These are phyloP conservation scores for Mobula birostris DNA, from an alignment of 2,113 vertebrate species.

Conservation along the genomic window DNA sequence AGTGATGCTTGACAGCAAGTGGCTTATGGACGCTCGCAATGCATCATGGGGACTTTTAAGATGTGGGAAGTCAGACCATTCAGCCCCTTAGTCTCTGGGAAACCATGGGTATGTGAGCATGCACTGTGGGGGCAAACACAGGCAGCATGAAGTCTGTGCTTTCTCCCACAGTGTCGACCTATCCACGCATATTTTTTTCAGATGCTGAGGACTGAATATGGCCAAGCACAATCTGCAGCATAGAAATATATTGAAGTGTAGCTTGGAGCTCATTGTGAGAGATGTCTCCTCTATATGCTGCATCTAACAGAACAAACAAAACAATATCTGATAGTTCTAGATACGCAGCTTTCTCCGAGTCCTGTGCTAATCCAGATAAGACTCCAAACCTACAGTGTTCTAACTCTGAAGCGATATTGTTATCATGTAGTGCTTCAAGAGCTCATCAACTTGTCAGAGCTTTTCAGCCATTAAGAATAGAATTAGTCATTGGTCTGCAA, in stretches of 20 bases:
- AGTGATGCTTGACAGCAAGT: too few species aligned
- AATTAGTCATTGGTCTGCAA: neutral
- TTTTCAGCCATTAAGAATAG: neutral
- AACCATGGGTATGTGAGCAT: too few species aligned
- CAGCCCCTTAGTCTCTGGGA: too few species aligned
- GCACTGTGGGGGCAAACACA: too few species aligned
- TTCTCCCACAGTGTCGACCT: too few species aligned
- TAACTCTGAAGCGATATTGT: neutral
- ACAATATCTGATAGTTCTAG: neutral
- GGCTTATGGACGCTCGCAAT: too few species aligned
- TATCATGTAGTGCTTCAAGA: neutral
- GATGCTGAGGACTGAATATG: too few species aligned
- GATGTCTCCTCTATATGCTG: neutral
- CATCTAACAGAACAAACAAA: neutral
- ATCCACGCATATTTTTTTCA: too few species aligned
- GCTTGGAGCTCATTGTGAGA: neutral
- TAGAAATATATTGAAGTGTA: neutral
- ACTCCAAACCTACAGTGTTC: neutral
- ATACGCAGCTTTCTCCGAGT: neutral
- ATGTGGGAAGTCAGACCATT: too few species aligned
- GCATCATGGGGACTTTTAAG: too few species aligned
- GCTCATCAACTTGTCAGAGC: neutral
- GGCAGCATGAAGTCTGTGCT: too few species aligned
- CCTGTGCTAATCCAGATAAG: neutral
- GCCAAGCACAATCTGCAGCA: too few species aligned